Conservation (phyloP, 1,140 invertebrate genomes). For the Saccostrea glomerata region DNA sequence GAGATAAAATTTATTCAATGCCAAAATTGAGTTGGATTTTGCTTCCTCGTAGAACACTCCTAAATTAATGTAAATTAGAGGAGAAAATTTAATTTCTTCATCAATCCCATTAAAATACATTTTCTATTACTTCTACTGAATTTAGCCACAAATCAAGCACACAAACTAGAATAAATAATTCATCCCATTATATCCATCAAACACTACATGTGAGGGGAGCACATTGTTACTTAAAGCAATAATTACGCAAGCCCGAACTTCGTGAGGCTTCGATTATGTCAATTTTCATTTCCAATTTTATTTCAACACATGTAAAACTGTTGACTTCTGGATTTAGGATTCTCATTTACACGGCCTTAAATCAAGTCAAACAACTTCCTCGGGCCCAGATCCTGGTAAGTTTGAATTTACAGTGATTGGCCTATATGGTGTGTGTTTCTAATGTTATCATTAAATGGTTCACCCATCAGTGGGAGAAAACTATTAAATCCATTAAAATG, state of each 20-base stretch:
- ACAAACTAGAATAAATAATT: conserved; percentile 32
- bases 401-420: conserved; percentile 25
- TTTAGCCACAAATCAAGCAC: conserved; percentile 33
- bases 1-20: not conserved
- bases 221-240: conserved; percentile 26
- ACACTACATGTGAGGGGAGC: conserved; percentile 13
- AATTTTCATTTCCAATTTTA: conserved; percentile 37
- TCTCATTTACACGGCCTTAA: conserved; percentile 11
- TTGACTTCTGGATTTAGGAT: conserved; percentile 29
- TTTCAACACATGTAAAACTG: conserved; percentile 38
- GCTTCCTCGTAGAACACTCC: not conserved
- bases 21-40: not conserved
- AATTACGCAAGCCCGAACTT: conserved; percentile 16
- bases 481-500: conserved; percentile 38
- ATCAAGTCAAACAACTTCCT: conserved; percentile 33
- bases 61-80: conserved; percentile 16
- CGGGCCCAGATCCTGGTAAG: conserved; percentile 7
- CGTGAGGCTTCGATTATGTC: conserved; percentile 23
- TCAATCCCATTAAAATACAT: conserved; percentile 28
- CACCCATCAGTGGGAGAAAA: conserved; percentile 7
- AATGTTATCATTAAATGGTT: conserved; percentile 35
- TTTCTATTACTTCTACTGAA: not conserved
- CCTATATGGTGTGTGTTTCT: conserved; percentile 33
- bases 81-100: conserved; percentile 25
- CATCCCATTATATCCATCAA: conserved; percentile 18